Percentiles rank a stretch among this genome's conserved stretches.
Conservation (phyloP, 92 coral and sea anemone genomes). For the Paragorgia papillata region DNA sequence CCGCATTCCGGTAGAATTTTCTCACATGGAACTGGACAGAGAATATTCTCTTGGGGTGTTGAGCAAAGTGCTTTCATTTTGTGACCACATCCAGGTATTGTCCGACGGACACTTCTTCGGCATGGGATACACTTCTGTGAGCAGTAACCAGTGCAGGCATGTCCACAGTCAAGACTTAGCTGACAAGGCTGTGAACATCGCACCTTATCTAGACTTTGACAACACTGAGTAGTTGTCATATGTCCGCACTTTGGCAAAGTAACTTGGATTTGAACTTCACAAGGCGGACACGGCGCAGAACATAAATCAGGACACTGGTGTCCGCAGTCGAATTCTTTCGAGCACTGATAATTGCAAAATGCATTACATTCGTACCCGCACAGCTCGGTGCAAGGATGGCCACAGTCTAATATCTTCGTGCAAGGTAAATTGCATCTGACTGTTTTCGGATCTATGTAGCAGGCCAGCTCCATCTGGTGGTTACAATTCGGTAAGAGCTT, state of each 20-base stretch:
- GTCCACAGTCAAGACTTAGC: slow-evolving; percentile 38
- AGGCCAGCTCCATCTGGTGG: slow-evolving; percentile 13
- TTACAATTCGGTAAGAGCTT: slow-evolving; percentile 2
- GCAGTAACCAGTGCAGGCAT: no score
- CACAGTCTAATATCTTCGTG: not conserved
- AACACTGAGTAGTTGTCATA: slow-evolving; percentile 17
- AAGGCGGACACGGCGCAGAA: slow-evolving; percentile 38
- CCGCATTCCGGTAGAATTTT: slow-evolving; percentile 54
- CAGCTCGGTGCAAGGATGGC: slow-evolving; percentile 1
- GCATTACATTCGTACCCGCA: not conserved
- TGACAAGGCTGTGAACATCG: slow-evolving; percentile 29
- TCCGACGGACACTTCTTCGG: no score
- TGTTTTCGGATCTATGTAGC: not conserved
- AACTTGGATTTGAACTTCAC: not conserved
- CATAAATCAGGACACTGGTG: not conserved
- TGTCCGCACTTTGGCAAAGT: slow-evolving; percentile 42
- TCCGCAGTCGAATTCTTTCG: not conserved
- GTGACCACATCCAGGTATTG: slow-evolving; percentile 65
- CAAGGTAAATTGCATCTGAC: not conserved
- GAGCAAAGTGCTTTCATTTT: slow-evolving; percentile 68
- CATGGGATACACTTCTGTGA: no score
- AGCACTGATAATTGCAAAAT: not conserved
- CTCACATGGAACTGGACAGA: slow-evolving; percentile 60
- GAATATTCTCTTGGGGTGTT: slow-evolving; percentile 37
- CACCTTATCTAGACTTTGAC: not conserved